Evolutionary conservation across 1,140 invertebrate genomes (phyloP).

Genomic region (Drosophila auraria): DNA sequence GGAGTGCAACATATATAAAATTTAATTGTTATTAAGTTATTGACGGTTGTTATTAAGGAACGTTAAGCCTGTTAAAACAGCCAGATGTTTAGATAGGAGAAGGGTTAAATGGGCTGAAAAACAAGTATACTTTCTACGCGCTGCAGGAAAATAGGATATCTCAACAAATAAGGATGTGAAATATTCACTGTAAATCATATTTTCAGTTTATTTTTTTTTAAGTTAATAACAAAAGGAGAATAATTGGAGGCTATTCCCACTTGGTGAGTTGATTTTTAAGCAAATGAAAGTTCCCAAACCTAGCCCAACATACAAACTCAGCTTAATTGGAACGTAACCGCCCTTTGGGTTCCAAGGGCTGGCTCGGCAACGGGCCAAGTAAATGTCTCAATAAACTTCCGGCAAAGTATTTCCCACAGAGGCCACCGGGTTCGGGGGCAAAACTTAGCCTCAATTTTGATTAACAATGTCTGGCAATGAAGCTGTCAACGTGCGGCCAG

Average conservation of each 20-base stretch:
- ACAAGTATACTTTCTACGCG: too few relatives aligned
- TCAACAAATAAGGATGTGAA: too few relatives aligned
- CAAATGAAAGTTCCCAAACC: conserved; percentile 28
- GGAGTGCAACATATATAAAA: too few relatives aligned
- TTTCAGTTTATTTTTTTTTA: too few relatives aligned
- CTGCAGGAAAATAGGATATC: too few relatives aligned
- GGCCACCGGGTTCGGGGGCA: conserved; percentile 54
- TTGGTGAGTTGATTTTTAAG: neutral
- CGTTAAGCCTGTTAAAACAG: too few relatives aligned
- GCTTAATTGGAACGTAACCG: conserved; percentile 58
- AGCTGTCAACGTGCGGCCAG: conserved; percentile 74
- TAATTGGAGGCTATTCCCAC: neutral
- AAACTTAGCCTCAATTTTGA: conserved; percentile 80
- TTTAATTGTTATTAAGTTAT: too few relatives aligned
- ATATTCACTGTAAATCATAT: too few relatives aligned
- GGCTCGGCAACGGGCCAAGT: conserved; percentile 46
- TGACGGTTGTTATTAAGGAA: too few relatives aligned
- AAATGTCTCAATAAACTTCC: conserved; percentile 74
- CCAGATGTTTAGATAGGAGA: too few relatives aligned
- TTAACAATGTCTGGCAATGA: conserved; percentile 81
- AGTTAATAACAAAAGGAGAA: neutral
- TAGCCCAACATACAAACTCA: conserved; percentile 59
- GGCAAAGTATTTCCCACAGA: conserved; percentile 44
- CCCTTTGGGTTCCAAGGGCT: conserved; percentile 21
- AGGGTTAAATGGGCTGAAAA: too few relatives aligned